Conservation (phyloP, 2,888 invertebrate genomes). For the Andrena haemorrhoa region DNA sequence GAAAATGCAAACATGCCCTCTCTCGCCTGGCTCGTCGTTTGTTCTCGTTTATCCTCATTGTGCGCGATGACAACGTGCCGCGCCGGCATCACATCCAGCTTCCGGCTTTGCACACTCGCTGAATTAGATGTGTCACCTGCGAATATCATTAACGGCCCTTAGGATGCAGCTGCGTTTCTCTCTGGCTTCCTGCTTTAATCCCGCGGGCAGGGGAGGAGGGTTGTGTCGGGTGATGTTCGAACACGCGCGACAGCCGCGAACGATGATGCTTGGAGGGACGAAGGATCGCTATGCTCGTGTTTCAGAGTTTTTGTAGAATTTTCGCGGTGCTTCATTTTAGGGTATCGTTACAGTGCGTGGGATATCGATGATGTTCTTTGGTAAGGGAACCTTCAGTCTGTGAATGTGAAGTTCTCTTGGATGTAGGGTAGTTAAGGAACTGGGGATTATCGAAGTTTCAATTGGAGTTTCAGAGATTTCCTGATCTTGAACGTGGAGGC, state of each 20-base stretch:
- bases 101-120: conserved; percentile 76
- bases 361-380: too few species aligned
- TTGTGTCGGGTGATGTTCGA: conserved; percentile 40
- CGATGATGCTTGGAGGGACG: conserved; percentile 2
- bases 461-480: too few species aligned
- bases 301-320: too few species aligned
- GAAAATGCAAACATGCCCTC: conserved; percentile 78
- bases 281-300: conserved; percentile 11
- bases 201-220: conserved; percentile 13
- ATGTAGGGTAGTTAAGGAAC: too few species aligned
- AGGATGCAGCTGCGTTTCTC: conserved; percentile 70
- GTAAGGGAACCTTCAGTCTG: too few species aligned
- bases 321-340: too few species aligned
- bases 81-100: conserved; percentile 76
- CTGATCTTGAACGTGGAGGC: too few species aligned
- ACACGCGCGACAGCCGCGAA: conserved; percentile 33
- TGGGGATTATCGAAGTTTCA: too few species aligned
- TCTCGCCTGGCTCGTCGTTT: conserved; percentile 74
- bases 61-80: conserved; percentile 75
- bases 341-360: too few species aligned
- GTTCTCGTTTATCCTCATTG: conserved; percentile 80
- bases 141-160: conserved; percentile 79
- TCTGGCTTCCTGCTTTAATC: conserved; percentile 61
- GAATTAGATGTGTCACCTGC: conserved; percentile 79
- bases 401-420: too few species aligned